phyloP scores from a whole-genome alignment of 2,888 invertebrate genomes.

The Leptura quadrifasciata region DNA sequence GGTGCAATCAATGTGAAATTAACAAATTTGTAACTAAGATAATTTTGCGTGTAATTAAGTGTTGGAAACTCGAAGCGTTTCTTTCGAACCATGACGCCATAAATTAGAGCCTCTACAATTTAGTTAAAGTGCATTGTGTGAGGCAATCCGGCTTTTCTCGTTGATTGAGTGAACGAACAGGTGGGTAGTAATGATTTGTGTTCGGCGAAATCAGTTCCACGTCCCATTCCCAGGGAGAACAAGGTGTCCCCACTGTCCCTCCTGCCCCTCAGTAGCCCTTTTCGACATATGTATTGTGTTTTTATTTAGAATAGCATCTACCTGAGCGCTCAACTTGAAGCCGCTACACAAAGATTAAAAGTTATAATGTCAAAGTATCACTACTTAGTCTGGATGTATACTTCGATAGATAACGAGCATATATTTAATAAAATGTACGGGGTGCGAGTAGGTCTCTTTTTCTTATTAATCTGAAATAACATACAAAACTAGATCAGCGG shows the following conservation, averaged over 20 bases:
- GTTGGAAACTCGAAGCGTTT: constrained; percentile 69
- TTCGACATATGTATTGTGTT: constrained; percentile 25
- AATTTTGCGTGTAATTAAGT: constrained; percentile 73
- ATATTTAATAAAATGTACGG: too few relatives aligned
- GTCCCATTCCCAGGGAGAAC: constrained; percentile 45
- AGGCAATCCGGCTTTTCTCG: constrained; percentile 57
- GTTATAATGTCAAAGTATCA: not conserved
- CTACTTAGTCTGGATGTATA: not conserved
- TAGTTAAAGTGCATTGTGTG: constrained; percentile 62
- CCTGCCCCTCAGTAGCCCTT: constrained; percentile 16
- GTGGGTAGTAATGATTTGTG: constrained; percentile 61
- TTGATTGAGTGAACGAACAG: constrained; percentile 63
- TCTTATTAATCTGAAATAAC: too few relatives aligned
- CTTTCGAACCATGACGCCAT: constrained; percentile 69
- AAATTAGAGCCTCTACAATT: constrained; percentile 65
- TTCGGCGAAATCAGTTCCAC: constrained; percentile 57
- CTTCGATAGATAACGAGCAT: too few relatives aligned
- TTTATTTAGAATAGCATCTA: constrained; percentile 29
- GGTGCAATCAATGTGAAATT: constrained; percentile 66
- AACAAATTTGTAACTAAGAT: constrained; percentile 70
- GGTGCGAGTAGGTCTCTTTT: too few relatives aligned
- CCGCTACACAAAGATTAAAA: not conserved
- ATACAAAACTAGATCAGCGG: too few relatives aligned
- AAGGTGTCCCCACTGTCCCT: not conserved
- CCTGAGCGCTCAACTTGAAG: constrained; percentile 10